A percentile compares a stretch with the other conserved stretches of the same genome.
phyloP scores from a whole-genome alignment of 2,797 vertebrate species.

The Mastacembelus armatus region DNA sequence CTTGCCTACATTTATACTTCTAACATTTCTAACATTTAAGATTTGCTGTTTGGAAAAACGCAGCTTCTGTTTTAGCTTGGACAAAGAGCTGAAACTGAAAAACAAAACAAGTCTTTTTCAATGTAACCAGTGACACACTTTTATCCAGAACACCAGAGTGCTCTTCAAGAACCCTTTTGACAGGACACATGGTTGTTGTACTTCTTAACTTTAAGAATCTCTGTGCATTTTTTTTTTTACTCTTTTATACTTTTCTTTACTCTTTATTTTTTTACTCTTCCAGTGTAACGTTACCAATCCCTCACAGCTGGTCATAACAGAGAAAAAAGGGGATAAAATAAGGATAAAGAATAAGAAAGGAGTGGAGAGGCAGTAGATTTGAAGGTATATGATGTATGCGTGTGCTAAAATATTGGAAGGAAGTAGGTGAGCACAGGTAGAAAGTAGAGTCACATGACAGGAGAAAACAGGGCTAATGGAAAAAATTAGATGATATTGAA shows the following conservation, averaged over 20 bases:
- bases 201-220: too few relatives aligned
- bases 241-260: slow-evolving; percentile 3
- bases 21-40: background rate
- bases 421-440: background rate
- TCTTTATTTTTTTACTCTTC: too few relatives aligned
- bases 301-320: slow-evolving; percentile 15
- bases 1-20: background rate
- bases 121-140: background rate
- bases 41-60: background rate
- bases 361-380: background rate
- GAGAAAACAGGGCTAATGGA: background rate
- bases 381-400: slow-evolving; percentile 5
- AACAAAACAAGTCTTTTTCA: background rate
- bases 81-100: background rate
- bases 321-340: slow-evolving; percentile 17
- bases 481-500: background rate
- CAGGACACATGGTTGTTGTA: slow-evolving; percentile 8
- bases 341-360: background rate
- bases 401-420: slow-evolving; percentile 30
- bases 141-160: background rate
- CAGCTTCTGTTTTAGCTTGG: background rate
- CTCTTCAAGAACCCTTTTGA: slow-evolving; percentile 3
- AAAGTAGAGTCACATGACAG: background rate
- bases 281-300: background rate
- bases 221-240: slow-evolving; percentile 13